Base-by-base conservation (phyloP, 1,140 invertebrate species). In the Charaxes varanes region DNA sequence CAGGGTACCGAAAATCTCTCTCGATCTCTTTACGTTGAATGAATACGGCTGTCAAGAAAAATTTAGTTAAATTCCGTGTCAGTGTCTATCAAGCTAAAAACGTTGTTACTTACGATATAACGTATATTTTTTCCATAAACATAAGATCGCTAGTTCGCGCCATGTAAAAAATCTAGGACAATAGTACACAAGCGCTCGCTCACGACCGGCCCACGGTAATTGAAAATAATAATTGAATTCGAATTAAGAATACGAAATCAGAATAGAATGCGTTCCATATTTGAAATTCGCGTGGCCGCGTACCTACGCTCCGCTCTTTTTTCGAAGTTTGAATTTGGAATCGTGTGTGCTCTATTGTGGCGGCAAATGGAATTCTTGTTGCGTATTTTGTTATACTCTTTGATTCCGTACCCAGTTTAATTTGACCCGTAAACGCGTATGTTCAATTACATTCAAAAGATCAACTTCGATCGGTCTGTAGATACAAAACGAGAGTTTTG, bases 161-260 rank as follows among this genome's bases (percentile, higher is more conserved):
- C 19, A 12, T 22, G 38, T 30, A 58, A 60, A 66, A 74, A 64
- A 62, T 17, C 2, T 70, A 59, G 70, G 66, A 72, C 70, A 74
- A 70, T 71, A 41, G 53, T 40, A 44, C 56, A 35, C 38, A 19
- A n/a, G 26, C 19, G 42, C 45, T 50, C 44, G 42, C 60, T 53
- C 57, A 57, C 55, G 52, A 59, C 41, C 61, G 35, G 41, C 64
- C 68, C 60, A 64, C 64, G 57, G 69, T 72, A 76, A 76, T 80
- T 70, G 69, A 76, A 76, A 80, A 74, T 65, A 73, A 76, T 79
- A 76, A 78, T 80, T 80, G 71, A 78, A 78, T 76, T 76, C 49
- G 61, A 72, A 73, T 71, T 76, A 77, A 73, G 63, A 70, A 76
- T 71, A 63, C 71, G 62, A 77, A 80, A 71, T 77, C 65, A 66